phyloP scores from a whole-genome alignment of 92 coral and sea anemone genomes.

The Scolanthus callimorphus region DNA sequence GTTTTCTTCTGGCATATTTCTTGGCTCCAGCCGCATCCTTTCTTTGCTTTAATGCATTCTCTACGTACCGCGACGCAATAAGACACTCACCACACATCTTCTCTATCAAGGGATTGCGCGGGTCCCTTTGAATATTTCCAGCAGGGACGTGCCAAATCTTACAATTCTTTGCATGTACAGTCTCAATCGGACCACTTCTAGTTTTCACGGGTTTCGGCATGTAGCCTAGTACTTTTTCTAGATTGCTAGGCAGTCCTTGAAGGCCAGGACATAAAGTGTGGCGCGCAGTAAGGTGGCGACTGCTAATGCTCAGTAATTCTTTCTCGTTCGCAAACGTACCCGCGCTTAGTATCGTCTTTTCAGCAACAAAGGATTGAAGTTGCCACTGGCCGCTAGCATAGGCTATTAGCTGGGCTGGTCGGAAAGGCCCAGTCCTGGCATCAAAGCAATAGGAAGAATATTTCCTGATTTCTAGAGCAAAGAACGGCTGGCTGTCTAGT shows the following conservation, averaged over 20 bases:
- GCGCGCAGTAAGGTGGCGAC: background rate
- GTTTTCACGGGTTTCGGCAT: background rate
- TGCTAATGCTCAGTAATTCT: background rate
- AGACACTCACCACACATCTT: conserved; percentile 1
- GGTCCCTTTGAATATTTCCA: background rate
- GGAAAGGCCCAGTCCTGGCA: background rate
- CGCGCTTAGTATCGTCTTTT: background rate
- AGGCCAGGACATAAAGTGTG: conserved; percentile 1
- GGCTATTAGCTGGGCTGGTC: background rate
- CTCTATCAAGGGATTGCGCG: background rate
- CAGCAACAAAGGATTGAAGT: background rate
- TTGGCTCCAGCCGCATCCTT: background rate
- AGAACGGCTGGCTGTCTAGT: background rate
- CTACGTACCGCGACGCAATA: background rate
- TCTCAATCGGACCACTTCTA: background rate
- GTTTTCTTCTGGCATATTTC: background rate
- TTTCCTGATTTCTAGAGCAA: background rate
- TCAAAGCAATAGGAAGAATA: background rate
- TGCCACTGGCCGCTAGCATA: background rate
- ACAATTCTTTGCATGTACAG: background rate
- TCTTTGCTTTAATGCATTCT: background rate
- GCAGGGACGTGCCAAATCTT: background rate
- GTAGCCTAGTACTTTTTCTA: background rate
- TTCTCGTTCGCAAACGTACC: background rate
- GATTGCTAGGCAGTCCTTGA: background rate